Evolutionary conservation across 2,888 invertebrate species (phyloP), one percentile per base, ranked within the genome.

Genomic region (Acanthopleura granulata): DNA sequence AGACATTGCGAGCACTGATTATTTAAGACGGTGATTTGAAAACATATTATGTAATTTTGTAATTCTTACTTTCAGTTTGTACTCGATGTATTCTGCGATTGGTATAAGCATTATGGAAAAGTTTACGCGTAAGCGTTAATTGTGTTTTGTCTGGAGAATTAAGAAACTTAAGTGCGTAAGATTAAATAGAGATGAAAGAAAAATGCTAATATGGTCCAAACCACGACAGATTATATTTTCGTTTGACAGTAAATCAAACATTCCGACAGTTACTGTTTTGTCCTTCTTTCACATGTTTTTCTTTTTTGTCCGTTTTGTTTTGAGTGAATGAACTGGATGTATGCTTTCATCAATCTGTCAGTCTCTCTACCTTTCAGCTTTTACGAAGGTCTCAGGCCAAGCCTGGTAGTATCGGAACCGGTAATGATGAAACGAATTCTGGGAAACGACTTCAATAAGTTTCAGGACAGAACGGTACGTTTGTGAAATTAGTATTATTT

Each of bases 381-480:
- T 74, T 85, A 81, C 70, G 84, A 85, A 73, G 85, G 84, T 0
- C 80, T 84, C 49, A 72, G 78, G 18, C 80, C 84, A 11, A 82
- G 84, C 50, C 57, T 85, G 0, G 83, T 84, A 0, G 74, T 85
- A n/a, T 83, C 81, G 30, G 84, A 84, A 29, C 84, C 81, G 1
- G 82, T 79, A 27, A 72, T 84, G 73, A 81, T 83, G 0, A 80
- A 78, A 62, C 79, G 80, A 49, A 81, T 85, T 27, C 77, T 84
- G 14, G 80, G 77, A 49, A 82, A 79, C 72, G 74, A 82, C 40
- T 85, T 84, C 57, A 79, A 80, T 49, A 77, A 80, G 11, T 85
- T 85, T 66, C 75, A 82, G 62, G 78, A 79, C 9, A 71, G 85
- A 76, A 79, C 84, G 66, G 85, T 85, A 75, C 73, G 80, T 22